Evolutionary conservation across 2,888 invertebrate species (phyloP).

Genomic region (Parnassius apollo): DNA sequence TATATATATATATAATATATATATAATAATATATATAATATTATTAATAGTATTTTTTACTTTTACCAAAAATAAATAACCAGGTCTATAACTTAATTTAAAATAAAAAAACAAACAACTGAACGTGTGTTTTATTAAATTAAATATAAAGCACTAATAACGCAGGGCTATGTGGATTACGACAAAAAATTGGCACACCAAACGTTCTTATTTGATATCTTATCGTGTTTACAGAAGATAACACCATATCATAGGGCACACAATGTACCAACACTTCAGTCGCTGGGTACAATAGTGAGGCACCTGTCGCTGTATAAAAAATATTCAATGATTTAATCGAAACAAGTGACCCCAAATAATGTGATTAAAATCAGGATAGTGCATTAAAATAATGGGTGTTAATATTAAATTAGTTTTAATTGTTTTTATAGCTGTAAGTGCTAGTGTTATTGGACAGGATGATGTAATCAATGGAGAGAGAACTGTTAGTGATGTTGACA

Average conservation of each 20-base stretch:
- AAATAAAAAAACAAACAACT: neutral
- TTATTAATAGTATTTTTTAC: no score
- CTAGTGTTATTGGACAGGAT: conserved; percentile 66
- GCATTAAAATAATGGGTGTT: conserved; percentile 60
- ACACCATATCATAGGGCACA: conserved; percentile 69
- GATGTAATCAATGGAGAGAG: conserved; percentile 48
- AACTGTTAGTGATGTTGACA: conserved; percentile 40
- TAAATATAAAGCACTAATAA: conserved; percentile 37
- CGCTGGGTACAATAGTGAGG: conserved; percentile 55
- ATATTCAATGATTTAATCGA: conserved; percentile 48
- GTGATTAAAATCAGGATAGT: conserved; percentile 51
- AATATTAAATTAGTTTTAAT: conserved; percentile 58
- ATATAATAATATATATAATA: no score
- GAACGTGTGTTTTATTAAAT: conserved; percentile 16
- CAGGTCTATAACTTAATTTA: no score
- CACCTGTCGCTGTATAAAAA: conserved; percentile 61
- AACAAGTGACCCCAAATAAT: conserved; percentile 48
- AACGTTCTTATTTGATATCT: conserved; percentile 77
- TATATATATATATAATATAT: no score
- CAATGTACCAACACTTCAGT: conserved; percentile 62
- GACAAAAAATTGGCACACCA: conserved; percentile 80
- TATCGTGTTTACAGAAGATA: conserved; percentile 73
- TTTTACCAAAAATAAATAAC: no score
- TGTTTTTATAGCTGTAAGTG: conserved; percentile 58
- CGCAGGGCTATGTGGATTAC: conserved; percentile 59